These are phyloP conservation scores for Perdita meconis DNA, from an alignment of 2,888 invertebrate species.

Conservation along the genomic window DNA sequence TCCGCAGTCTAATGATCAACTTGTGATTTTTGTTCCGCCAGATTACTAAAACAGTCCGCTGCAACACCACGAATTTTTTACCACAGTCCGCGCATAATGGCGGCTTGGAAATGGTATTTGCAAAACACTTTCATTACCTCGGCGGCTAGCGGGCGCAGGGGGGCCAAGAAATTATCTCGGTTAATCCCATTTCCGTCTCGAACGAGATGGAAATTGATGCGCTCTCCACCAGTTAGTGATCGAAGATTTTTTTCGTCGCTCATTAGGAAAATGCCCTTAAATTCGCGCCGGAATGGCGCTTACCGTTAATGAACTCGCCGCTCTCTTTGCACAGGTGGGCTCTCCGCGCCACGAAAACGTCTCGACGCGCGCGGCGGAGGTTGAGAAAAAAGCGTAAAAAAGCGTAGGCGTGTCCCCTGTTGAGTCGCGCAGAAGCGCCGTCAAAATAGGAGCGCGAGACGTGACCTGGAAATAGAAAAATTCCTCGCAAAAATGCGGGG, in stretches of 20 bases:
- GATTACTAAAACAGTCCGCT: neutral
- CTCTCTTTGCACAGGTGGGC: conserved; percentile 46
- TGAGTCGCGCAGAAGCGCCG: neutral
- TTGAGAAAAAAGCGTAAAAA: conserved; percentile 1
- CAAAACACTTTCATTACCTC: conserved; percentile 9
- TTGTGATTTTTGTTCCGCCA: no score
- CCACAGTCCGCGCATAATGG: neutral
- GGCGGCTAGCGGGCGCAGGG: conserved; percentile 8
- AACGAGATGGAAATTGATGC: conserved; percentile 24
- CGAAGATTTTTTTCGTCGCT: conserved; percentile 38
- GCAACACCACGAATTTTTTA: conserved; percentile 28
- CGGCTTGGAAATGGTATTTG: conserved; percentile 2
- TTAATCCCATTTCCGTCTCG: conserved; percentile 24
- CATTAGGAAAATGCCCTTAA: conserved; percentile 69
- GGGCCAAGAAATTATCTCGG: conserved; percentile 20
- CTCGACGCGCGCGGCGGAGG: no score
- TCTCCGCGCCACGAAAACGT: conserved; percentile 2
- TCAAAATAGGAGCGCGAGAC: conserved; percentile 22
- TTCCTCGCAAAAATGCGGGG: conserved; percentile 27
- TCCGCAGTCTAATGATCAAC: no score
- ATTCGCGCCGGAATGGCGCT: conserved; percentile 26
- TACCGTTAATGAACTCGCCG: conserved; percentile 57
- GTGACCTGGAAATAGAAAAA: conserved; percentile 56
- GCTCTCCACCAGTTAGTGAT: neutral
- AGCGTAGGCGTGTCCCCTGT: neutral